Conservation (phyloP, 2,888 invertebrate genomes). For the Leucophora obtusa region DNA sequence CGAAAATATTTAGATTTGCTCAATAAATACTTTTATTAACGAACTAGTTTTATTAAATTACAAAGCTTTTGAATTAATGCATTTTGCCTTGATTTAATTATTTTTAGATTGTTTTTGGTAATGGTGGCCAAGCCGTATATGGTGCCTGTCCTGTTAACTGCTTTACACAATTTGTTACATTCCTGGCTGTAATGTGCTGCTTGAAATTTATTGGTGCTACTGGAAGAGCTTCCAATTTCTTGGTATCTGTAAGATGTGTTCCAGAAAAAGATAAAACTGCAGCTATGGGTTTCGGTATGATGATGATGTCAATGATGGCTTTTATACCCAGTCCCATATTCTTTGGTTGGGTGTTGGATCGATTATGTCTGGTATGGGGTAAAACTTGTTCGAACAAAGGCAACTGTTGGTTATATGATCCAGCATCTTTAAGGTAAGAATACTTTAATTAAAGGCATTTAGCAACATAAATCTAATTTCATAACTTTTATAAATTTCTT, state of each 20-base stretch:
- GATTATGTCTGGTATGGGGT: constrained; percentile 86
- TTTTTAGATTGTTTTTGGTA: constrained; percentile 32
- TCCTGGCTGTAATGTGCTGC: constrained; percentile 81
- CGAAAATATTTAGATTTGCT: no score
- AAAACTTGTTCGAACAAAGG: constrained; percentile 85
- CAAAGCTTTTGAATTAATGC: no score
- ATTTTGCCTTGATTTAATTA: background rate
- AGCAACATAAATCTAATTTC: no score
- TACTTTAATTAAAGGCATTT: no score
- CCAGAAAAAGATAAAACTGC: constrained; percentile 86
- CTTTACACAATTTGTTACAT: constrained; percentile 80
- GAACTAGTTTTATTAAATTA: no score
- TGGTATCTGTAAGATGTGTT: constrained; percentile 83
- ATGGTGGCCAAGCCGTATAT: constrained; percentile 78
- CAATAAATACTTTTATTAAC: no score
- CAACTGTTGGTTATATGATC: constrained; percentile 87
- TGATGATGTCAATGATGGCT: constrained; percentile 84
- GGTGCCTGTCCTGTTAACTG: constrained; percentile 82
- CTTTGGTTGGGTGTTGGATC: constrained; percentile 84
- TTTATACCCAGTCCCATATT: constrained; percentile 88
- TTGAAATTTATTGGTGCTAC: constrained; percentile 82
- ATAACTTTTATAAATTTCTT: background rate
- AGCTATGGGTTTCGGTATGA: constrained; percentile 85
- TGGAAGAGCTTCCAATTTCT: constrained; percentile 82
- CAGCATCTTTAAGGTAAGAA: constrained; percentile 81